Base-by-base conservation (phyloP, 1,140 invertebrate genomes). In the Calephelis virginiensis region DNA sequence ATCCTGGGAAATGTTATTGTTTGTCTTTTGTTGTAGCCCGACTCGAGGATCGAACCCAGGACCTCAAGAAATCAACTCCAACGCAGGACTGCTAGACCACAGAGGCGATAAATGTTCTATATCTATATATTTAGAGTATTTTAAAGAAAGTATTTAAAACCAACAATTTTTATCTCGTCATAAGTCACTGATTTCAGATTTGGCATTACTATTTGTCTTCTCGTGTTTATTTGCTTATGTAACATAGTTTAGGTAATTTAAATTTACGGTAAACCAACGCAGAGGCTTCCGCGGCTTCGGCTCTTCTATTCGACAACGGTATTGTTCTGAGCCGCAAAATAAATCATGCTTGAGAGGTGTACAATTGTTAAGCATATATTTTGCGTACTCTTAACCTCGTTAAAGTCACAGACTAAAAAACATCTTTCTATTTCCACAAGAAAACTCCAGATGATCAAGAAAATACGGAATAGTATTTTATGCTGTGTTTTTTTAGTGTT, bases 261-360 rank as follows among this genome's bases (percentile, higher is more conserved):
- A 82, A 73, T 86, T 88, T 88, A 90, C 85, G 84, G 87, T 90
- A 89, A 85, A 76, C 66, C 76, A 70, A 76, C 71, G 63, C 17
- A 56, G 64, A 69, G 66, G 83, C 81, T 86, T 85, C 83, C 81
- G 83, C 80, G 75, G 69, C 76, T 67, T 72, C 70, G 63, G 70
- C 73, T 74, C 77, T 73, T 76, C 71, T 61, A 71, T 63, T 64
- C 63, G n/a, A 38, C 47, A 81, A 81, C 81, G 74, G 80, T 78
- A 83, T 90, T 88, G 85, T 86, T 83, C 75, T 71, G 72, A 64
- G 82, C 85, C 87, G 72, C 85, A 87, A 83, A 83, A 86, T 90
- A 90, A 90, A 90, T 90, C 86, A 90, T 70, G 63, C 69, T 61
- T 67, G 68, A 72, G 71, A 69, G 77, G 72, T 65, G 69, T 69